Evolutionary conservation across 2,888 invertebrate species (phyloP).

Genomic region (Venusia cambrica): DNA sequence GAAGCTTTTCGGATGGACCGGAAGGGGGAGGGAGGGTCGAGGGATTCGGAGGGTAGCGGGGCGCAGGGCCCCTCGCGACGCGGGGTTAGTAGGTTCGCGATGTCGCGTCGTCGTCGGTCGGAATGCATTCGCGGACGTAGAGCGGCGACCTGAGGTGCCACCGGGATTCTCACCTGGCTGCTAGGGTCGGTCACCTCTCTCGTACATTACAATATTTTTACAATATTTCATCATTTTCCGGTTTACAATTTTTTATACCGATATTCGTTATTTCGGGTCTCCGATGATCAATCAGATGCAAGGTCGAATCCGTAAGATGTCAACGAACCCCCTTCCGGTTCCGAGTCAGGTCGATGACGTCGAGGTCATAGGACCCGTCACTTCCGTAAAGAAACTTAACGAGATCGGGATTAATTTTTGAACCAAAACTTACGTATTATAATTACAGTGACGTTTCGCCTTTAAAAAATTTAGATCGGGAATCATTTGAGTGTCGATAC

Average conservation of each 20-base stretch:
- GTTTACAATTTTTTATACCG: slow-evolving; percentile 28
- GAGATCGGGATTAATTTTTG: slow-evolving; percentile 20
- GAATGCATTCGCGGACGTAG: slow-evolving; percentile 80
- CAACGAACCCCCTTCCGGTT: slow-evolving; percentile 74
- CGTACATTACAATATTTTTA: slow-evolving; percentile 41
- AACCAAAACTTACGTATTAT: slow-evolving; percentile 32
- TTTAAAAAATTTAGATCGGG: slow-evolving; percentile 33
- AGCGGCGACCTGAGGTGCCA: slow-evolving; percentile 78
- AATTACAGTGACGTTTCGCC: slow-evolving; percentile 37
- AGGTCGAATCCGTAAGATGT: slow-evolving; percentile 72
- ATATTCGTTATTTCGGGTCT: slow-evolving; percentile 54
- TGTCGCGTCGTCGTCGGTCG: slow-evolving; percentile 78
- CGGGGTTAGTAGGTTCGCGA: slow-evolving; percentile 80
- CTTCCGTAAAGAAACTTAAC: slow-evolving; percentile 30
- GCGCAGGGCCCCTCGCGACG: slow-evolving; percentile 74
- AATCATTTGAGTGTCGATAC: slow-evolving; percentile 56
- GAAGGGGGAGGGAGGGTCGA: slow-evolving; percentile 64
- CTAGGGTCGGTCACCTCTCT: slow-evolving; percentile 61
- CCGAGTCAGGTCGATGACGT: slow-evolving; percentile 76
- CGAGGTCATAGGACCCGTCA: slow-evolving; percentile 50
- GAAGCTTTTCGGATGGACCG: slow-evolving; percentile 75
- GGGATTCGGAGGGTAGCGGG: slow-evolving; percentile 75
- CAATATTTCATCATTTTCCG: slow-evolving; percentile 32
- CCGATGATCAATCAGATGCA: slow-evolving; percentile 55
- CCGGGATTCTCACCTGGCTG: slow-evolving; percentile 67